Conservation (phyloP, 2,888 invertebrate genomes). For the Zootermopsis nevadensis region DNA sequence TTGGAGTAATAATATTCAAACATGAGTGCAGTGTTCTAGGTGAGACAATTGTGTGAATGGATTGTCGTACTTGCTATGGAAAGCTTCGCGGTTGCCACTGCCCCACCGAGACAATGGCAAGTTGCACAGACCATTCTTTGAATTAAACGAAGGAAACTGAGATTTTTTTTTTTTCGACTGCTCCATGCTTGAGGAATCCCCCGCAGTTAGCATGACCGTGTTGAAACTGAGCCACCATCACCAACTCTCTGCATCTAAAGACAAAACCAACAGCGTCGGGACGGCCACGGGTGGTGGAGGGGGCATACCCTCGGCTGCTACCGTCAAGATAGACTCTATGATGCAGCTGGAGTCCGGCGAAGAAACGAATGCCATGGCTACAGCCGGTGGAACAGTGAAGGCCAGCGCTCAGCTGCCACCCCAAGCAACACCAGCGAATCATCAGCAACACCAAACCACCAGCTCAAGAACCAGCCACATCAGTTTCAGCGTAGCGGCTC, state of each 20-base stretch:
- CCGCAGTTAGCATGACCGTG: conserved; percentile 51
- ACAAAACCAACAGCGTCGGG: conserved; percentile 19
- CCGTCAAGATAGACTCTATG: conserved; percentile 40
- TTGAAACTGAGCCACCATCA: conserved; percentile 49
- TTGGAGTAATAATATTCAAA: background rate
- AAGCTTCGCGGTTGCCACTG: background rate
- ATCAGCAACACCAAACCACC: conserved; percentile 6
- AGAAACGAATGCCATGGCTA: conserved; percentile 10
- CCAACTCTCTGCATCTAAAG: background rate
- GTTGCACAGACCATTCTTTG: background rate
- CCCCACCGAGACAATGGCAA: no score
- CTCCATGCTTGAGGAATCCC: conserved; percentile 51
- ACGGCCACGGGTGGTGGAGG: background rate
- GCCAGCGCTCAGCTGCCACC: conserved; percentile 49
- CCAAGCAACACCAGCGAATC: conserved; percentile 49
- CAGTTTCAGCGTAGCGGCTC: conserved; percentile 88
- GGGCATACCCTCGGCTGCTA: conserved; percentile 6
- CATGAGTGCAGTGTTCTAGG: background rate
- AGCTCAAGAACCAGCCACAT: conserved; percentile 62
- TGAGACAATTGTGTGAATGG: no score
- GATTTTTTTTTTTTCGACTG: background rate
- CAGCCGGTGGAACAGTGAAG: conserved; percentile 46
- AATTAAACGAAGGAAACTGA: background rate
- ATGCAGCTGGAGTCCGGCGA: conserved; percentile 18
- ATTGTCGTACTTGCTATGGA: no score